Conservation (phyloP, 2,113 vertebrate species). For the Oreamnos americanus region DNA sequence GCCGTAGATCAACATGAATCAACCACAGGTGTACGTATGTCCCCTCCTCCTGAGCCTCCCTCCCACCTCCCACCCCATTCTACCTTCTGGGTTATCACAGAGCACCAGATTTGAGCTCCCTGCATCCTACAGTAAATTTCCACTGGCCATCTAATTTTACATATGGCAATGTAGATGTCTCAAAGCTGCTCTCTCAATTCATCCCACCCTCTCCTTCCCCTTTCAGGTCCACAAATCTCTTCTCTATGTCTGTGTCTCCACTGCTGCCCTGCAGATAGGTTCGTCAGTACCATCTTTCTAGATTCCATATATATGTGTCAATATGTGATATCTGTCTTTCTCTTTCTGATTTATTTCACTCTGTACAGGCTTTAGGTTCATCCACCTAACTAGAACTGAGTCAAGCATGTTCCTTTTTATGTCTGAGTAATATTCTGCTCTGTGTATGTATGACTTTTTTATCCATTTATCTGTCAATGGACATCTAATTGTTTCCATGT, state of each 20-base stretch:
- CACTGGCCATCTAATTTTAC: not conserved
- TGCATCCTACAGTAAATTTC: not conserved
- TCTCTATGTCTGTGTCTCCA: not conserved
- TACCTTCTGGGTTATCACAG: not conserved
- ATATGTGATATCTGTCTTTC: not conserved
- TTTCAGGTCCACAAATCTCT: not conserved
- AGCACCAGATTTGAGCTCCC: not conserved
- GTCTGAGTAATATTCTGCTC: not conserved
- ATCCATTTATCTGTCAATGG: not conserved
- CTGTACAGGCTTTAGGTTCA: not conserved
- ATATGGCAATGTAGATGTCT: not conserved
- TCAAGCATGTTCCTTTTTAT: not conserved
- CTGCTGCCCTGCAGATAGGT: not conserved
- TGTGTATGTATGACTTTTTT: not conserved
- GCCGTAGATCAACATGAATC: not conserved
- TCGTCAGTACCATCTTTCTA: not conserved
- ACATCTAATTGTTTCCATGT: not conserved
- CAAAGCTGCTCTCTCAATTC: not conserved
- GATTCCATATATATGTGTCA: not conserved
- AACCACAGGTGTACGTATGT: not conserved
- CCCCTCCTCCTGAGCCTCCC: not conserved
- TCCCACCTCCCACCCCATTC: not conserved
- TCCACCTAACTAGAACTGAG: not conserved
- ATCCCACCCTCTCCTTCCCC: not conserved
- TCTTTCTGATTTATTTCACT: not conserved